Evolutionary conservation across 2,888 invertebrate species (phyloP), one percentile per base, ranked within the genome.

Genomic region (Parochlus steinenii): DNA sequence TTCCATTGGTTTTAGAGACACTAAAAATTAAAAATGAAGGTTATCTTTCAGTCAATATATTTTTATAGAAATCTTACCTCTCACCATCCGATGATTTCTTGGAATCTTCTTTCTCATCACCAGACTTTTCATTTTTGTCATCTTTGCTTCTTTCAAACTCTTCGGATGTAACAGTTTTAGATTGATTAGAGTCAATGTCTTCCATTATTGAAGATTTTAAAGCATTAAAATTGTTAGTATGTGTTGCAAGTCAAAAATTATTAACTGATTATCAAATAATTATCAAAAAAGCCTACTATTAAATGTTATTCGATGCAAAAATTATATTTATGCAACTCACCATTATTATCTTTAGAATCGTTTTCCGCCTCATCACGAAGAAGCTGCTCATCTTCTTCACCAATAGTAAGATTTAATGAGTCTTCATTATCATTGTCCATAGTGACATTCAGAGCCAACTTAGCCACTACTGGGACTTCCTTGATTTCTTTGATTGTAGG

Each of bases 311-410:
- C 45, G 41, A 37, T 38, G 42, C 40, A 40, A 29, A 30, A 38
- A 39, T 39, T 28, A 35, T 38, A 37, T 27, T 17, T 24, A 20
- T 29, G 30, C 20, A 27, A 53, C 67, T 67, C 65, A 67, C 69
- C 65, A 53, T 67, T 65, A 44, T 61, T 61, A 39, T 46, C 52
- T 52, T 71, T 68, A 40, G 66, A 54, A 48, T 65, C 64, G 47
- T 61, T 66, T 48, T 73, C 72, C n/a, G 79, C 80, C 71, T 81
- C 79, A 56, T 78, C 79, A 54, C 74, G 77, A 39, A 81, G 67
- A 40, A 81, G 63, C 61, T 69, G 67, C 48, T 70, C 71, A 46
- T 81, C 81, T 55, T 81, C 82, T 57, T 80, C 82, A 25, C 78
- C 81, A 53, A 82, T 71, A 39, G 78, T 79, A 45, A 82, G 62